Evolutionary conservation across 2,797 vertebrate species (phyloP), one percentile per base, ranked within the genome.

Genomic region (Tangara arthus): DNA sequence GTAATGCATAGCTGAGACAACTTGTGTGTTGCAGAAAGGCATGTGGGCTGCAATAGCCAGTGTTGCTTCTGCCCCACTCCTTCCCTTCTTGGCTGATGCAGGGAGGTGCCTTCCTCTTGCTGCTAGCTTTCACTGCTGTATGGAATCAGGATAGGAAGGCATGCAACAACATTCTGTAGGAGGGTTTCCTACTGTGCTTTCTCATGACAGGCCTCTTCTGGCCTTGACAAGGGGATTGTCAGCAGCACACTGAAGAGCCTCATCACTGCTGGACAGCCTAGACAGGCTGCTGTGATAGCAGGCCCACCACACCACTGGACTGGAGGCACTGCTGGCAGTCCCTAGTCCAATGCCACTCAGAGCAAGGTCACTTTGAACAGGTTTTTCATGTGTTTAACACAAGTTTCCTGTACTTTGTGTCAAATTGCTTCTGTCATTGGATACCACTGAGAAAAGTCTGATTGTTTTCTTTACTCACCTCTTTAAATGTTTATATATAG

Each of bases 21-120:
- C 5, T 34, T 68, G 32, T 26, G 28, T 17, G 15, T 17, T 30
- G 63, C 12, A 55, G 55, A 19, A 44, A 21, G 22, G 35, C 11
- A 5, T 2, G 27, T 7, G 19, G 47, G 9, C 39, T 18, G 5
- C 10, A 63, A 28, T 1, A 55, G 53, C 35, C 49, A n/a, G 34
- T 13, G 22, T 60, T 9, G 5, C 14, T n/a, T 42, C 28, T 49
- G 9, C 10, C 12, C 22, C 13, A 6, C 28, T 63, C 37, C 63
- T 75, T 59, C 0, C 0, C 32, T 75, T 75, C 57, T 77, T 0
- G 0, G 32, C 32, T 75, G 63, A 50, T 53, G 10, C 15, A 55
- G 21, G 7, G 28, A 55, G 12, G 4, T 42, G 24, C n/a, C 21
- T 71, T 30, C 37, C 24, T 12, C 28, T 34, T 22, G 44, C 44